Base-by-base conservation (phyloP, 2,113 vertebrate species). In the Gasterosteus nipponicus region DNA sequence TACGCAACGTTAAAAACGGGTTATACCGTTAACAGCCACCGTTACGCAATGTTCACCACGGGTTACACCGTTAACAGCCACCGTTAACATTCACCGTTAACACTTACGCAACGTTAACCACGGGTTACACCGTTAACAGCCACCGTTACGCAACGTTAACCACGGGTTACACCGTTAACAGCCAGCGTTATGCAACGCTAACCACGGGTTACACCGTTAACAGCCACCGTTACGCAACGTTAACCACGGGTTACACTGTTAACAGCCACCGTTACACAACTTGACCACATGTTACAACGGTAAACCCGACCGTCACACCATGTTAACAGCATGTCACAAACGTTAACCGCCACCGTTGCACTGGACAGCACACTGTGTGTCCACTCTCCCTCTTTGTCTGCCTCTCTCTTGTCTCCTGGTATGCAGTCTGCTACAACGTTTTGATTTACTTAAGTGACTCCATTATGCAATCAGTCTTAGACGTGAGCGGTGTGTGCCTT, bases 391-490 rank as follows among this genome's bases (percentile, higher is more conserved):
- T 78, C 56, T 38, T 42, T 68, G 81, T 82, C 78, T 80, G 57
- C 35, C 44, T 63, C 76, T 73, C 42, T 42, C 44, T 29, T 70
- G 46, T 59, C 81, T 82, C 62, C 49, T 47, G 65, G 63, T n/a
- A 11, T 80, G 76, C 72, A 82, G 82, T 60, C 89, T 61, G 69
- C 57, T 83, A 72, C 85, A 81, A 77, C 77, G 76, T 77, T 84
- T 83, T 83, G 80, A 88, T 87, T 89, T 77, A 65, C 83, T 86
- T 89, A 83, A 83, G 82, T 83, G 82, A 81, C 82, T 87, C 78
- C 82, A 77, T 79, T 80, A 54, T 69, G 59, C 81, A 78, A 72
- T 78, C 83, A 80, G 71, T 19, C 71, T 75, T 62, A 85, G 77
- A 83, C 42, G 3, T 76, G 60, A 49, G 72, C 42, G 44, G 3